A percentile compares a stretch with the other conserved stretches of the same genome.
These are phyloP conservation scores for Pseudomyrmex flavicornis DNA, from an alignment of 1,140 invertebrate genomes.

Conservation along the genomic window DNA sequence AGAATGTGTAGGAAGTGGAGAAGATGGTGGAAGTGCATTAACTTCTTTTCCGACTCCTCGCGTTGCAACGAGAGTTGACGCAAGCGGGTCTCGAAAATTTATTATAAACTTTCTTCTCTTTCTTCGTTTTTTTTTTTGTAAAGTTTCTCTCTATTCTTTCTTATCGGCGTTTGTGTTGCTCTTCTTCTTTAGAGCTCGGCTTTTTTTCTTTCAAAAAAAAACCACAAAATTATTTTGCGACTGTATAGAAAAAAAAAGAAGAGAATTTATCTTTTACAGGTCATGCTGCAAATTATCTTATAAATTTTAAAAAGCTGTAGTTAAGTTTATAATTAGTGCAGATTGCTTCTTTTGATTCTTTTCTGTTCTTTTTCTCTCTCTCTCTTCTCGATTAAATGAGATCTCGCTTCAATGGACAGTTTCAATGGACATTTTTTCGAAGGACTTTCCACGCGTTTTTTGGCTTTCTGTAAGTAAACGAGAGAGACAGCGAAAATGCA, in stretches of 20 bases:
- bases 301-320: neutral
- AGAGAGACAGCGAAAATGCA: neutral
- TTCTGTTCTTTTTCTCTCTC: too few relatives aligned
- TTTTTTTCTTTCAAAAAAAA: neutral
- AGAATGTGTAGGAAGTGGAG: neutral
- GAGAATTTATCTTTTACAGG: neutral
- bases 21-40: constrained; percentile 59
- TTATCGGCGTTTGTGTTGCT: neutral
- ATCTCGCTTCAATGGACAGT: constrained; percentile 30
- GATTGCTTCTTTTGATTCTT: too few relatives aligned
- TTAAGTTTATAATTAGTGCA: too few relatives aligned
- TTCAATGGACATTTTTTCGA: constrained; percentile 24
- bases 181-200: too few relatives aligned
- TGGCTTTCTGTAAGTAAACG: constrained; percentile 19
- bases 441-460: constrained; percentile 28
- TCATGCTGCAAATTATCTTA: constrained; percentile 1
- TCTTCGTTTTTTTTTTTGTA: neutral
- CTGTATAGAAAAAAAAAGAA: too few relatives aligned
- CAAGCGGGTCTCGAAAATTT: constrained; percentile 51
- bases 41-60: constrained; percentile 11
- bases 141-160: neutral
- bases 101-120: constrained; percentile 35
- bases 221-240: neutral
- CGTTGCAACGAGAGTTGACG: constrained; percentile 44
- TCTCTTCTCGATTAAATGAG: neutral